Conservation (phyloP, 2,888 invertebrate genomes). For the Hypsopygia costalis region DNA sequence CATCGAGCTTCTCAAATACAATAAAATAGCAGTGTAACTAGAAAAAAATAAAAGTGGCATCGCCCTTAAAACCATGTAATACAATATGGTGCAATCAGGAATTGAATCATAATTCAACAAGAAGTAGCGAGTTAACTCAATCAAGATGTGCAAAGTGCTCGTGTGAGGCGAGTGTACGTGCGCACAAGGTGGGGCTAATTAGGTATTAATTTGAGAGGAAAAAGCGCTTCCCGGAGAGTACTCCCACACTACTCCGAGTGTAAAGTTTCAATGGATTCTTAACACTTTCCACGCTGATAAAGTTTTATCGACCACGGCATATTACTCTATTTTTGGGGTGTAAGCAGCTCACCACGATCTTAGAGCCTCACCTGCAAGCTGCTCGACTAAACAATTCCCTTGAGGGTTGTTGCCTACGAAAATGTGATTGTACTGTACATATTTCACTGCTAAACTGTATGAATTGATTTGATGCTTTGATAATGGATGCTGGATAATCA, state of each 20-base stretch:
- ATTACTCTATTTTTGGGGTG: too few species aligned
- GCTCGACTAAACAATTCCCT: too few species aligned
- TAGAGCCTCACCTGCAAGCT: too few species aligned
- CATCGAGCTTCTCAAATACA: too few species aligned
- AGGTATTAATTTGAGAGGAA: conserved; percentile 42
- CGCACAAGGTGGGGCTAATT: conserved; percentile 41
- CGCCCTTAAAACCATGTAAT: not conserved
- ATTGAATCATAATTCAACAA: conserved; percentile 11
- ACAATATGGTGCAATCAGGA: not conserved
- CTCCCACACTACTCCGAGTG: conserved; percentile 1
- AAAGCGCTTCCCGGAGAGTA: conserved; percentile 18
- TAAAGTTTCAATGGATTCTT: conserved; percentile 11
- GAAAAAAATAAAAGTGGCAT: too few species aligned
- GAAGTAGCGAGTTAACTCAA: conserved; percentile 18
- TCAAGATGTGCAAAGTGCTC: conserved; percentile 10
- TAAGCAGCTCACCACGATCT: too few species aligned
- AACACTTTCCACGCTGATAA: conserved; percentile 5
- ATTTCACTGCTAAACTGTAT: too few species aligned
- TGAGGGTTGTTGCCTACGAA: too few species aligned
- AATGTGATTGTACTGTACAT: too few species aligned
- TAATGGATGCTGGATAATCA: too few species aligned
- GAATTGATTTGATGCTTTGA: too few species aligned
- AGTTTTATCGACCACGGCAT: conserved; percentile 12
- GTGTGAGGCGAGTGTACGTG: conserved; percentile 17
- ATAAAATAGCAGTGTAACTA: too few species aligned